A percentile compares a stretch with the other conserved stretches of the same genome.
These are phyloP conservation scores for Percopsis transmontana DNA, from an alignment of 2,113 vertebrate species.

Conservation along the genomic window DNA sequence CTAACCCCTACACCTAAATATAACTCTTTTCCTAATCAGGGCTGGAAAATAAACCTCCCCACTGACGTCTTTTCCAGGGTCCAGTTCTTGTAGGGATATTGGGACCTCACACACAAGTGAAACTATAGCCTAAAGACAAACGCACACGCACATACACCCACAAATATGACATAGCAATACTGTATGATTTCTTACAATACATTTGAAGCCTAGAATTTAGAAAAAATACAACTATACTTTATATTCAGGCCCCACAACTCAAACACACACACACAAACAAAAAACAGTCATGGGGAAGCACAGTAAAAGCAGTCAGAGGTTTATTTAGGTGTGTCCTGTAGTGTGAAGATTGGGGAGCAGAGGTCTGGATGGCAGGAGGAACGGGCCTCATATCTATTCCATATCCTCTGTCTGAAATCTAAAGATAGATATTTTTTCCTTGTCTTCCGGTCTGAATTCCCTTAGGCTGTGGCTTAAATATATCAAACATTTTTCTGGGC, in stretches of 20 bases:
- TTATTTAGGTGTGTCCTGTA: slow-evolving; percentile 65
- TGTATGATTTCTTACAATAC: neutral
- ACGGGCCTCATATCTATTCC: neutral
- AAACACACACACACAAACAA: neutral
- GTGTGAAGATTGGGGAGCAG: slow-evolving; percentile 29
- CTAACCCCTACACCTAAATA: slow-evolving; percentile 49
- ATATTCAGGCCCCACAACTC: neutral
- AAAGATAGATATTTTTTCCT: neutral
- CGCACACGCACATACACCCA: neutral
- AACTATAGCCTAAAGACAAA: neutral
- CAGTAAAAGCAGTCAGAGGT: slow-evolving; percentile 57
- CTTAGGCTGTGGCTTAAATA: too few species aligned
- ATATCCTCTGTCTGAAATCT: too few species aligned
- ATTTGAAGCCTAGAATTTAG: neutral
- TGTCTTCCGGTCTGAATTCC: neutral
- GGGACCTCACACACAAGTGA: neutral
- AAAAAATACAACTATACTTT: neutral
- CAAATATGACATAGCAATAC: neutral
- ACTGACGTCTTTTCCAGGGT: neutral
- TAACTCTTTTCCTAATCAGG: slow-evolving; percentile 63
- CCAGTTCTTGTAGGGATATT: slow-evolving; percentile 17
- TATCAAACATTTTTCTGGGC: too few species aligned
- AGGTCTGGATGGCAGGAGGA: slow-evolving; percentile 17
- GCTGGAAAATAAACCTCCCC: slow-evolving; percentile 41
- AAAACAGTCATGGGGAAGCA: neutral